Evolutionary conservation across 1,140 invertebrate species (phyloP).

Genomic region (Harpegnathos saltator): DNA sequence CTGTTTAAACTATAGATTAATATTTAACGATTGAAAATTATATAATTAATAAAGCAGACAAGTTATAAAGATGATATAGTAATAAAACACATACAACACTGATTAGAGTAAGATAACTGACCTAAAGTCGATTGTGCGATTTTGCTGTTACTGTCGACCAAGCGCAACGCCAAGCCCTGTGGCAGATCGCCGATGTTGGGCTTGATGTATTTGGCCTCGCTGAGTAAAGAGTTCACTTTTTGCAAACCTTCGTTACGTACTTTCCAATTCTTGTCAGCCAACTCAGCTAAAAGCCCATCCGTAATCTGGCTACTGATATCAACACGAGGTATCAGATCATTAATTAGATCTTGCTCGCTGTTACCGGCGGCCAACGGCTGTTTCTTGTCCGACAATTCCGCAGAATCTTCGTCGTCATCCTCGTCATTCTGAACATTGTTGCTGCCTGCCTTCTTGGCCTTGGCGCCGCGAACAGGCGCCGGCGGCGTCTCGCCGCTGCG

Average conservation of each 20-base stretch:
- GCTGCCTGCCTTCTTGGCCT: slow-evolving; percentile 62
- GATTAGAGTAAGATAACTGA: neutral
- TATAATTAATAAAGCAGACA: too few species aligned
- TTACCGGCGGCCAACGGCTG: slow-evolving; percentile 70
- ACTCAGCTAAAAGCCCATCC: slow-evolving; percentile 91
- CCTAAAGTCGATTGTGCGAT: slow-evolving; percentile 92
- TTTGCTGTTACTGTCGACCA: slow-evolving; percentile 96
- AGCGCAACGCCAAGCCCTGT: slow-evolving; percentile 90
- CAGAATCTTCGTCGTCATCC: slow-evolving; percentile 86
- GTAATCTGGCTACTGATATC: slow-evolving; percentile 96
- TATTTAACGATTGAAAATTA: too few species aligned
- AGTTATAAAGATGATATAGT: too few species aligned
- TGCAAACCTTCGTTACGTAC: slow-evolving; percentile 93
- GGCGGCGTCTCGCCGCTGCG: slow-evolving; percentile 90
- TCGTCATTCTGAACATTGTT: slow-evolving; percentile 76
- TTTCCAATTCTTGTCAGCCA: slow-evolving; percentile 98
- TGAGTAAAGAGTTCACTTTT: slow-evolving; percentile 91
- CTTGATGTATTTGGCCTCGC: slow-evolving; percentile 92
- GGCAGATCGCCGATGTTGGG: slow-evolving; percentile 94
- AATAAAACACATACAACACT: too few species aligned
- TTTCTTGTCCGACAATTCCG: slow-evolving; percentile 86
- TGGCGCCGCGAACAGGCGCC: slow-evolving; percentile 89
- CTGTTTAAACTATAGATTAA: too few species aligned
- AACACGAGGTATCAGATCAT: slow-evolving; percentile 90
- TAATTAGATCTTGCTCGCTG: slow-evolving; percentile 85